These are phyloP conservation scores for Latrodectus hesperus DNA, from an alignment of 2,888 invertebrate genomes.

Conservation along the genomic window DNA sequence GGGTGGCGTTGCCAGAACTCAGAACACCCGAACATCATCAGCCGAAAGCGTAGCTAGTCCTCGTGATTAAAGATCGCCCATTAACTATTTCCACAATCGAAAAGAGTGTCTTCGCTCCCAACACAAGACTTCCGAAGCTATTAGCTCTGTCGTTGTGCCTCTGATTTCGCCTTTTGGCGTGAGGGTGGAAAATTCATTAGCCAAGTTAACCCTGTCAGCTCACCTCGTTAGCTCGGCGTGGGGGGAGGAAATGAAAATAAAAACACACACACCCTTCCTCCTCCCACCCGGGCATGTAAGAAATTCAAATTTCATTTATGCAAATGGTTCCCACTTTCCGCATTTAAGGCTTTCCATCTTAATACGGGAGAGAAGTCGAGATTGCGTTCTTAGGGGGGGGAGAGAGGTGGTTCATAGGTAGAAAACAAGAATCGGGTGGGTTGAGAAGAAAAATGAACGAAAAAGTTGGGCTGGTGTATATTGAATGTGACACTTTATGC, in stretches of 20 bases:
- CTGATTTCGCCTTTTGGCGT: no score
- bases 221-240: conserved; percentile 12
- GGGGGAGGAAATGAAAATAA: neutral
- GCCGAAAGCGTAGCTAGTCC: neutral
- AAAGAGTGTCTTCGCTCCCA: neutral
- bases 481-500: conserved; percentile 42
- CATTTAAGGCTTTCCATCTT: conserved; percentile 48
- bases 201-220: conserved; percentile 51
- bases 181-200: conserved; percentile 49
- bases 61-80: conserved; percentile 27
- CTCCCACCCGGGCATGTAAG: conserved; percentile 29
- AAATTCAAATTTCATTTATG: conserved; percentile 65
- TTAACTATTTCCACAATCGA: conserved; percentile 51
- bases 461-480: conserved; percentile 23
- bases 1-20: conserved; percentile 18
- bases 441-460: conserved; percentile 11
- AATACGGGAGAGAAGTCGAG: conserved; percentile 37
- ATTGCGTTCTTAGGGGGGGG: conserved; percentile 7
- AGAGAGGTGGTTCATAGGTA: conserved; percentile 31
- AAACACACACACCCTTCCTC: conserved; percentile 14
- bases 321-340: conserved; percentile 31
- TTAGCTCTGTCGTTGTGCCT: no score
- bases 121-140: no score
- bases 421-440: conserved; percentile 34
- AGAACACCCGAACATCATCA: conserved; percentile 21